Evolutionary conservation across 1,140 invertebrate genomes (phyloP).

Genomic region (Pentalonia nigronervosa): DNA sequence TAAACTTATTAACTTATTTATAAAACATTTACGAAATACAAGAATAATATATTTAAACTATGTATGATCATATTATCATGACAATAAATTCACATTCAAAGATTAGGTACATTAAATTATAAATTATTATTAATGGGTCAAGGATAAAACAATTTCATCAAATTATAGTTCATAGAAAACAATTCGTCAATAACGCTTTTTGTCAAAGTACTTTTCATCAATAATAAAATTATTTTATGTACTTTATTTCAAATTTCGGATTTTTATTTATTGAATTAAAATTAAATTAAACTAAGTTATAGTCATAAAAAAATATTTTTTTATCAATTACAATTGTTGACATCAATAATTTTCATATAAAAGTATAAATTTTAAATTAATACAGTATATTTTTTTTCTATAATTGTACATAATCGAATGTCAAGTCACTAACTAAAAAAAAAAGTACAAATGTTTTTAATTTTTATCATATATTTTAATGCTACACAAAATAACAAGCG

Average conservation of each 20-base stretch:
- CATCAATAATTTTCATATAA: not conserved
- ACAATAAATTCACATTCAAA: not conserved
- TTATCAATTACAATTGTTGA: not conserved
- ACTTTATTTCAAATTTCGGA: not conserved
- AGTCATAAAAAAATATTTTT: not conserved
- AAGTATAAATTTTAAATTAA: not conserved
- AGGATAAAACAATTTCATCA: not conserved
- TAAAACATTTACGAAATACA: not conserved
- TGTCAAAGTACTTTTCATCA: not conserved
- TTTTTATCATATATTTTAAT: not conserved
- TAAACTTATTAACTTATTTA: not conserved
- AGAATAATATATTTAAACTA: not conserved
- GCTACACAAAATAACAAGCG: not conserved
- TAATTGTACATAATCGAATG: not conserved
- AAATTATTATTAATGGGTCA: not conserved
- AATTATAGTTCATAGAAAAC: not conserved
- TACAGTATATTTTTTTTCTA: not conserved
- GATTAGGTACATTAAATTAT: not conserved
- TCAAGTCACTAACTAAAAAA: not conserved
- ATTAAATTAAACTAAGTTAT: conserved; percentile 10
- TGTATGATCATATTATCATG: not conserved
- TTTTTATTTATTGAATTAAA: not conserved
- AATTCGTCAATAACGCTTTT: not conserved
- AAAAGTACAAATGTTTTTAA: not conserved
- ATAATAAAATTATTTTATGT: not conserved